Evolutionary conservation across 2,888 invertebrate species (phyloP).

Genomic region (Diarsia rubi): DNA sequence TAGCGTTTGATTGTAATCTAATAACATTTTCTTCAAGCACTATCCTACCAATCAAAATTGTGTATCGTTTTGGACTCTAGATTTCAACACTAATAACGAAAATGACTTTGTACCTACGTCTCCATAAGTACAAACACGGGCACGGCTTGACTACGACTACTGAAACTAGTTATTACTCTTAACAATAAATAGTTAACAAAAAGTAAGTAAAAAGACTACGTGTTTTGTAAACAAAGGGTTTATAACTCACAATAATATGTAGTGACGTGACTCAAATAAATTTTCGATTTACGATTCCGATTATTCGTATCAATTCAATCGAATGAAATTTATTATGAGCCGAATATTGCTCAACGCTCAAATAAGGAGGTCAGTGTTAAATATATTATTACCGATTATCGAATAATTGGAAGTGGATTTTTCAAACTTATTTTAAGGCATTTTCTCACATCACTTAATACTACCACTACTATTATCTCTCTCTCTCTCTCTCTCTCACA

Average conservation of each 20-base stretch:
- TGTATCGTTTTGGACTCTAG: background rate
- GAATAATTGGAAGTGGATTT: constrained; percentile 23
- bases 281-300: constrained; percentile 40
- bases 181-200: constrained; percentile 26
- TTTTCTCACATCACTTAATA: too few relatives aligned
- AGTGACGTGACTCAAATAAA: constrained; percentile 45
- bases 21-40: background rate
- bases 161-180: background rate
- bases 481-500: too few relatives aligned
- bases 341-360: constrained; percentile 11
- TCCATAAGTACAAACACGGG: background rate
- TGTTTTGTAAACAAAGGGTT: constrained; percentile 19
- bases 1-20: constrained; percentile 1
- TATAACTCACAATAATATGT: constrained; percentile 28
- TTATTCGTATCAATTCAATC: constrained; percentile 57
- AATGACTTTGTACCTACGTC: background rate
- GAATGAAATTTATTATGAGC: constrained; percentile 42
- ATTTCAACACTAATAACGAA: background rate
- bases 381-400: constrained; percentile 26
- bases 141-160: background rate
- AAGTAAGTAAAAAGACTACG: constrained; percentile 17
- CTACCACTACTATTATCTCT: too few relatives aligned
- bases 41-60: background rate
- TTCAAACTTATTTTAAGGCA: background rate
- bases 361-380: constrained; percentile 24